Conservation (phyloP, 2,888 invertebrate genomes). For the Meteorus cinctellus region DNA sequence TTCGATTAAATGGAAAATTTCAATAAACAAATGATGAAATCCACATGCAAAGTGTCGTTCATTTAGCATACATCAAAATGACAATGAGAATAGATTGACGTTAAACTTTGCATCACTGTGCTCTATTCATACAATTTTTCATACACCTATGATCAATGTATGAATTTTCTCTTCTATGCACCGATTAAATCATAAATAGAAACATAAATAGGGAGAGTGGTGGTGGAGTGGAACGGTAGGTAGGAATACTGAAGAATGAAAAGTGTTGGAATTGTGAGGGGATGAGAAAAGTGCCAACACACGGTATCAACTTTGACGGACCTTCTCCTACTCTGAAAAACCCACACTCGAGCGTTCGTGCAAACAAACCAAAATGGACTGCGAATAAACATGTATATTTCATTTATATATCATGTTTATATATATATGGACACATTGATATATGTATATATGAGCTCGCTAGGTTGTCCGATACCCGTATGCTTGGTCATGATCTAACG, state of each 20-base stretch:
- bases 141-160: too few relatives aligned
- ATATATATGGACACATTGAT: not conserved
- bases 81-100: too few relatives aligned
- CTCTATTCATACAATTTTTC: too few relatives aligned
- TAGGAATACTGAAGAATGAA: slow-evolving; percentile 60
- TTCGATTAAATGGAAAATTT: too few relatives aligned
- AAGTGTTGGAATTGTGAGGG: slow-evolving; percentile 53
- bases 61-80: too few relatives aligned
- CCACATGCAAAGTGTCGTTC: too few relatives aligned
- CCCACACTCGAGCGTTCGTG: slow-evolving; percentile 57
- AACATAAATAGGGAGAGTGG: slow-evolving; percentile 34
- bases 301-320: slow-evolving; percentile 66
- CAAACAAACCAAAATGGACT: slow-evolving; percentile 73
- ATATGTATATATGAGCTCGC: slow-evolving; percentile 64
- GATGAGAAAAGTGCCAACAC: slow-evolving; percentile 48
- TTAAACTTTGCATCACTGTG: too few relatives aligned
- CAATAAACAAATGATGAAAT: too few relatives aligned
- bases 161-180: too few relatives aligned
- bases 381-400: slow-evolving; percentile 64
- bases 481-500: slow-evolving; percentile 72
- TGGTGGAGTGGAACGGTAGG: slow-evolving; percentile 20
- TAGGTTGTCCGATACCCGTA: slow-evolving; percentile 65
- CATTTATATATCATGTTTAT: not conserved
- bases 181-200: not conserved
- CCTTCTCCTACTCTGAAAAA: slow-evolving; percentile 50